Evolutionary conservation across 2,797 vertebrate genomes (phyloP).

Genomic region (Rallus crepitans): DNA sequence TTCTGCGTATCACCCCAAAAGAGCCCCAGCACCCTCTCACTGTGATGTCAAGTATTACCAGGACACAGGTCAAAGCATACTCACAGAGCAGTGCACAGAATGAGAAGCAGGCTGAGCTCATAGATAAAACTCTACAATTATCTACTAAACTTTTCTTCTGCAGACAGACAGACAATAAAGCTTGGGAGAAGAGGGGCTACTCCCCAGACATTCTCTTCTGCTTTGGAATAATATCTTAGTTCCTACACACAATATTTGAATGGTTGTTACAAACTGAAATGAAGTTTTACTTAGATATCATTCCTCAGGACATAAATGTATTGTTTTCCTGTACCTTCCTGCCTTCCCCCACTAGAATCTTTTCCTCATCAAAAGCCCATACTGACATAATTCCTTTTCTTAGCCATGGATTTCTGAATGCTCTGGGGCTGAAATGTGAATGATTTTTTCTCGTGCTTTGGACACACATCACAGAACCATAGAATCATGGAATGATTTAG

Average conservation of each 20-base stretch:
- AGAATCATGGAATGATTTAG: no score
- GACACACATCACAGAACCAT: neutral
- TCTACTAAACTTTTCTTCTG: neutral
- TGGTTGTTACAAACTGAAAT: neutral
- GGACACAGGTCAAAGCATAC: neutral
- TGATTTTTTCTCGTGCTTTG: neutral
- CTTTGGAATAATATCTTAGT: neutral
- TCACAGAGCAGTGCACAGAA: neutral
- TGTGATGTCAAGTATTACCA: neutral
- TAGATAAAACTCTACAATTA: neutral
- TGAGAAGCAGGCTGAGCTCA: neutral
- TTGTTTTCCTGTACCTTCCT: neutral
- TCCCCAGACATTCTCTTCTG: neutral
- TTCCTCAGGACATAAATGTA: neutral
- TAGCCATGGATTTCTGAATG: neutral
- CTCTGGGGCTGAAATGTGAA: neutral
- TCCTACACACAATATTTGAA: neutral
- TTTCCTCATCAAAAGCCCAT: neutral
- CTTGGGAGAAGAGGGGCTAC: neutral
- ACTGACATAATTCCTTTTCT: neutral
- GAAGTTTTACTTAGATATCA: neutral
- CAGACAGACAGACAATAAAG: neutral
- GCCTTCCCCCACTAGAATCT: neutral
- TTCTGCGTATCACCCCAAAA: neutral
- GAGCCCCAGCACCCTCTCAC: neutral